Base-by-base conservation (phyloP, 2,797 vertebrate genomes). In the Smutsia gigantea region DNA sequence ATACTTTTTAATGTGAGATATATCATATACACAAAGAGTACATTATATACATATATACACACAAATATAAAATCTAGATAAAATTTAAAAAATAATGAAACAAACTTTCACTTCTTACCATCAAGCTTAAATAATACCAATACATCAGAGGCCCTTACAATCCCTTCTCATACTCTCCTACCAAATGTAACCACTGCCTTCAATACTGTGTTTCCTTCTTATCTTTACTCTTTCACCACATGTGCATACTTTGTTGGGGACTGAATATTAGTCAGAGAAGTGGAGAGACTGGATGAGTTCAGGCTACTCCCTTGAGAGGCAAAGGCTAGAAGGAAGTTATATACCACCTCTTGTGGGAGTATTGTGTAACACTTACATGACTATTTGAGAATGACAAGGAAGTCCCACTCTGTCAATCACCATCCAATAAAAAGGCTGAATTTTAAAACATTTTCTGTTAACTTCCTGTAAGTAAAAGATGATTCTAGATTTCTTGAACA, bases 401-500 rank as follows among this genome's bases (percentile, higher is more conserved):
- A 42, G 69, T 79, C 21, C 49, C 21, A 8, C 79, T 74, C 59
- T 69, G 42, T 42, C 27, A 63, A 8, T 59, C 2, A 23, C n/a
- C 1, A 1, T 15, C 5, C 84, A 57, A 79, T 49, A 61, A 77
- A 93, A 69, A 82, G 37, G 19, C 37, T 53, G 49, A 11, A 61
- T n/a, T 57, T 81, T 59, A 49, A 77, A 72, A 55, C 34, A 39
- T 18, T 81, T 88, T n/a, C 25, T 10, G 14, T 25, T 82, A 82
- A 81, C 49, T 77, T 23, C 39, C 18, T 74, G 3, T 21, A 57
- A 37, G 42, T 53, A 25, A 92, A 96, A 93, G 59, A 42, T 49
- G 34, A 51, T 53, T 75, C 63, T 78, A 0, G 71, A 69, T 77
- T 94, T 96, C 69, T 95, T 64, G n/a, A 90, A 39, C 91, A 49